A percentile compares a stretch with the other conserved stretches of the same genome.
phyloP scores from a whole-genome alignment of 1,140 invertebrate genomes.

The Sinonovacula constricta region DNA sequence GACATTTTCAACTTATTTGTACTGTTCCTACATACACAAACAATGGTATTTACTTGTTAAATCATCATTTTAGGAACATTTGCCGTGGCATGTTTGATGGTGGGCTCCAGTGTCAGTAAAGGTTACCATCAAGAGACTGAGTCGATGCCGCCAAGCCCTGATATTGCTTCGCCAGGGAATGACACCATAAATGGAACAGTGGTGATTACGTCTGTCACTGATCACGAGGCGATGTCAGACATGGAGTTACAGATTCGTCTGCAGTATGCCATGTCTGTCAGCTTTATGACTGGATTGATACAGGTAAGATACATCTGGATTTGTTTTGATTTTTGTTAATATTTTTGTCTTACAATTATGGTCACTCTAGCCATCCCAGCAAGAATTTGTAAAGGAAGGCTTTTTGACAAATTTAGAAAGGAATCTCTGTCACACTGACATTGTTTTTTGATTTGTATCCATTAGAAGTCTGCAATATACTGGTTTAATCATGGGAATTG shows the following conservation, averaged over 20 bases:
- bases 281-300: conserved; percentile 61
- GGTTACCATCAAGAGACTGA: conserved; percentile 14
- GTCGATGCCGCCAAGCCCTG: conserved; percentile 14
- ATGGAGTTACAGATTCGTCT: conserved; percentile 37
- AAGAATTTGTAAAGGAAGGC: too few relatives aligned
- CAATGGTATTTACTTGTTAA: too few relatives aligned
- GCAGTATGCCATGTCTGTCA: conserved; percentile 62
- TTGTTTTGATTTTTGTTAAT: neutral
- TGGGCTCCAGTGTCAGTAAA: conserved; percentile 72
- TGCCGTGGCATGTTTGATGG: conserved; percentile 78
- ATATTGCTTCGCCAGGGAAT: conserved; percentile 4
- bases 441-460: too few relatives aligned
- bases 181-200: neutral
- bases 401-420: too few relatives aligned
- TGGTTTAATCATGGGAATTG: too few relatives aligned
- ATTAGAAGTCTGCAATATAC: too few relatives aligned
- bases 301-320: conserved; percentile 61
- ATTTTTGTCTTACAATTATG: too few relatives aligned
- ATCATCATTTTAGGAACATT: conserved; percentile 75
- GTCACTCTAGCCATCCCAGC: too few relatives aligned
- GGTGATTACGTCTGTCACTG: neutral
- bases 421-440: too few relatives aligned
- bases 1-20: neutral
- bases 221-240: neutral
- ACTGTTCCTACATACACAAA: too few relatives aligned